phyloP scores from a whole-genome alignment of 2,888 invertebrate species.

The Calameuta idolon region DNA sequence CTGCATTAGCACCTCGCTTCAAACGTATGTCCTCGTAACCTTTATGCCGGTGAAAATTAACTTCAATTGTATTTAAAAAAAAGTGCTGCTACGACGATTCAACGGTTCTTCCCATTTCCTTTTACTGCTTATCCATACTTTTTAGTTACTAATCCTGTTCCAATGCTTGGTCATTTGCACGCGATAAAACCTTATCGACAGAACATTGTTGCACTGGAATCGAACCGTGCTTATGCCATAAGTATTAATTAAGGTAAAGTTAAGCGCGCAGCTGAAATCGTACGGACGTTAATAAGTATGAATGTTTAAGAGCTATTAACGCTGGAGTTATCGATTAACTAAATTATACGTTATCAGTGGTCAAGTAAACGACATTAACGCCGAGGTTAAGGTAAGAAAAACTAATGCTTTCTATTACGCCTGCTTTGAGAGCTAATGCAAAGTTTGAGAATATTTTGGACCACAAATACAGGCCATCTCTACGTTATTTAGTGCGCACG shows the following conservation, averaged over 20 bases:
- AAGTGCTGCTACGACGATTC: neutral
- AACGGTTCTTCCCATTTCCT: neutral
- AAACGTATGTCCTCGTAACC: conserved; percentile 2
- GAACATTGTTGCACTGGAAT: neutral
- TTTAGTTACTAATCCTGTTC: neutral
- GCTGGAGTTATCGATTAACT: neutral
- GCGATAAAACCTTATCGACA: too few relatives aligned
- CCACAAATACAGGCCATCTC: conserved; percentile 11
- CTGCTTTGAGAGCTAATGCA: conserved; percentile 43
- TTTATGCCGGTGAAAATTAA: neutral
- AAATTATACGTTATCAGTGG: neutral
- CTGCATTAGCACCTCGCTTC: conserved; percentile 38
- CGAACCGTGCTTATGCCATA: neutral
- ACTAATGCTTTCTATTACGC: conserved; percentile 46
- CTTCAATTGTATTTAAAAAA: neutral
- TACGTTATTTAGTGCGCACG: neutral
- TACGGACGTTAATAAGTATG: neutral
- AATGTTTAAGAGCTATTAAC: neutral
- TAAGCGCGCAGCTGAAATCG: neutral
- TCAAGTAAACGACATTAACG: neutral
- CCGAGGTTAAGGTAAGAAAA: conserved; percentile 8
- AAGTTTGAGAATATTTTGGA: conserved; percentile 49
- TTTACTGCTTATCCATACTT: neutral
- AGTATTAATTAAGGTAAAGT: neutral
- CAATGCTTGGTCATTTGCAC: neutral